A percentile compares a stretch with the other conserved stretches of the same genome.
Conservation (phyloP, 2,888 invertebrate species). For the Galeopsomyia nigrocyanea region DNA sequence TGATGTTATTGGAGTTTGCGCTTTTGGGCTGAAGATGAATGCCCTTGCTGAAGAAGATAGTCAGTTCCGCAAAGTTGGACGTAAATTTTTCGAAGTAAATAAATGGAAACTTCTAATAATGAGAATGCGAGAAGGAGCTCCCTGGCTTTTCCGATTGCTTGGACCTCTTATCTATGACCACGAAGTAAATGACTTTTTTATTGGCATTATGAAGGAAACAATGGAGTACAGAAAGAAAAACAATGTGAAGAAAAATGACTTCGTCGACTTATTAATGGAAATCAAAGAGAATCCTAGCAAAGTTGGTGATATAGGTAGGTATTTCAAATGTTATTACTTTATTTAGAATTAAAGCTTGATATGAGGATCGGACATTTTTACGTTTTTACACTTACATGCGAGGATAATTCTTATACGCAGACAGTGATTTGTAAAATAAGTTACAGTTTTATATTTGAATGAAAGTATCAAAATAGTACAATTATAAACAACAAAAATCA, state of each 20-base stretch:
- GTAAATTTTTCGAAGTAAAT: constrained; percentile 52
- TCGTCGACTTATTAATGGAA: constrained; percentile 66
- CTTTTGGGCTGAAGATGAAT: constrained; percentile 67
- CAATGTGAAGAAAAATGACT: constrained; percentile 67
- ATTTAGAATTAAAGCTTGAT: too few relatives aligned
- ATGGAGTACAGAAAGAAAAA: constrained; percentile 64
- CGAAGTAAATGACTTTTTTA: constrained; percentile 59
- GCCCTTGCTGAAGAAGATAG: constrained; percentile 59
- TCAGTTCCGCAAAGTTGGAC: constrained; percentile 63
- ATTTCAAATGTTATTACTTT: not conserved
- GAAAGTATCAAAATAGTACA: too few relatives aligned
- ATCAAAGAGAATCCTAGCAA: constrained; percentile 56
- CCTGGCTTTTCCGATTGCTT: constrained; percentile 51
- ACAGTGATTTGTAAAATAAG: too few relatives aligned
- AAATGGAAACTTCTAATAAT: constrained; percentile 29
- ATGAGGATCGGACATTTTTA: too few relatives aligned
- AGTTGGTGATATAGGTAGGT: constrained; percentile 54
- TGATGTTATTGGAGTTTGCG: constrained; percentile 67
- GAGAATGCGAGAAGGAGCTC: constrained; percentile 43
- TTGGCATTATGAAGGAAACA: constrained; percentile 58
- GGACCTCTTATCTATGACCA: constrained; percentile 49
- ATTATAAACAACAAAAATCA: too few relatives aligned
- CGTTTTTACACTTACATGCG: too few relatives aligned
- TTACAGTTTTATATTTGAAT: too few relatives aligned
- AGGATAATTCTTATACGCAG: too few relatives aligned